Conservation (phyloP, 2,797 vertebrate genomes). For the Cossypha heuglini region DNA sequence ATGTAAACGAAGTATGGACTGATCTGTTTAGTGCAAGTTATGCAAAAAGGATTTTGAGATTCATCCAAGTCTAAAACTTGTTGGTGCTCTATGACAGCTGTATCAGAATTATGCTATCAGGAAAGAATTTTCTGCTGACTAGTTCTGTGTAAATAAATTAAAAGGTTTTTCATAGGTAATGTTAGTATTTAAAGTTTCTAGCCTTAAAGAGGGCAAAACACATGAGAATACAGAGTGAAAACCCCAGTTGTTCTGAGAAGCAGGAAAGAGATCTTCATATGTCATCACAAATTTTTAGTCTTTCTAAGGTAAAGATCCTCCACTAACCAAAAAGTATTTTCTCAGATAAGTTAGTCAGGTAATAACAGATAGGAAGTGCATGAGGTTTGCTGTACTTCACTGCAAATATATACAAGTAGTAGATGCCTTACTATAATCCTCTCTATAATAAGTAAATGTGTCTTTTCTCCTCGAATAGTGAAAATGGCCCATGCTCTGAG, state of each 20-base stretch:
- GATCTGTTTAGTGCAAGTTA: neutral
- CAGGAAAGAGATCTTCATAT: neutral
- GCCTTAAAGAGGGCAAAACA: neutral
- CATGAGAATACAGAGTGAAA: neutral
- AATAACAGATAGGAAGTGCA: neutral
- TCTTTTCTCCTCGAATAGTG: neutral
- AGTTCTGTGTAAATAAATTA: neutral
- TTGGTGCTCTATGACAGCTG: neutral
- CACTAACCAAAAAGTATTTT: neutral
- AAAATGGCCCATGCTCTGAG: neutral
- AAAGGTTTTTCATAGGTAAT: neutral
- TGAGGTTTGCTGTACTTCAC: neutral
- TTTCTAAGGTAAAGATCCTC: neutral
- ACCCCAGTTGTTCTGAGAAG: neutral
- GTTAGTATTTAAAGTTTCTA: neutral
- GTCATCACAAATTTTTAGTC: neutral
- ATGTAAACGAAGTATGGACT: neutral
- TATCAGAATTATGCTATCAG: neutral
- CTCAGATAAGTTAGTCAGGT: neutral
- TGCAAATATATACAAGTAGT: neutral
- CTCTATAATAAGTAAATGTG: neutral
- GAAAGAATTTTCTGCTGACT: neutral
- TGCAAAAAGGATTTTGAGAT: neutral
- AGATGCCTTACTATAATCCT: neutral
- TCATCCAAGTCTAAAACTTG: neutral